These are phyloP conservation scores for Latrodectus geometricus DNA, from an alignment of 1,140 invertebrate genomes.

Conservation along the genomic window DNA sequence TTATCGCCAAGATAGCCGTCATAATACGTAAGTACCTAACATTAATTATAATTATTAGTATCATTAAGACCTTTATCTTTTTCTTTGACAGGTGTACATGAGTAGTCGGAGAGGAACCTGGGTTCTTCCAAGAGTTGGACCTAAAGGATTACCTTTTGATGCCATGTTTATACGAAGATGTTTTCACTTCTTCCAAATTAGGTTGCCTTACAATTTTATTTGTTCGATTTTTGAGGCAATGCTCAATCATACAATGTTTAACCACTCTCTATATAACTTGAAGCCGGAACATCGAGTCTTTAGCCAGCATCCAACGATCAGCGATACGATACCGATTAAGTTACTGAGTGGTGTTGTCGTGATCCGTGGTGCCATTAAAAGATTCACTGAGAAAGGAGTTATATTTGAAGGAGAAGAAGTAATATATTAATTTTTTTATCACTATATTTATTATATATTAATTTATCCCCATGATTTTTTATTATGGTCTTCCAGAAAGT, in stretches of 20 bases:
- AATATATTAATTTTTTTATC: too few relatives aligned
- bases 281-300: slow-evolving; percentile 70
- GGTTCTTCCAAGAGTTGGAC: slow-evolving; percentile 69
- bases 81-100: slow-evolving; percentile 68
- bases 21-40: too few relatives aligned
- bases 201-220: slow-evolving; percentile 20
- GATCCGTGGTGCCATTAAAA: slow-evolving; percentile 68
- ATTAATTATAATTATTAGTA: too few relatives aligned
- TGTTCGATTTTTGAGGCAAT: background rate
- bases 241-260: slow-evolving; percentile 64
- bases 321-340: slow-evolving; percentile 72
- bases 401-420: slow-evolving; percentile 66
- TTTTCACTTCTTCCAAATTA: slow-evolving; percentile 24
- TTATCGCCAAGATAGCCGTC: too few relatives aligned
- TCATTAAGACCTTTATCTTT: too few relatives aligned
- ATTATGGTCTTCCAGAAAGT: too few relatives aligned
- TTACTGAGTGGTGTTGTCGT: slow-evolving; percentile 70
- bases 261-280: slow-evolving; percentile 71
- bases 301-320: slow-evolving; percentile 72
- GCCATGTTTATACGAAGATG: background rate
- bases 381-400: slow-evolving; percentile 67
- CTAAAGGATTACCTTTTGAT: slow-evolving; percentile 68
- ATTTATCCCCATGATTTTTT: too few relatives aligned
- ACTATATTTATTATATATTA: too few relatives aligned
- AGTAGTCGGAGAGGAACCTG: slow-evolving; percentile 71